A percentile compares a stretch with the other conserved stretches of the same genome.
Conservation (phyloP, 2,113 vertebrate species). For the Xenopus laevis region DNA sequence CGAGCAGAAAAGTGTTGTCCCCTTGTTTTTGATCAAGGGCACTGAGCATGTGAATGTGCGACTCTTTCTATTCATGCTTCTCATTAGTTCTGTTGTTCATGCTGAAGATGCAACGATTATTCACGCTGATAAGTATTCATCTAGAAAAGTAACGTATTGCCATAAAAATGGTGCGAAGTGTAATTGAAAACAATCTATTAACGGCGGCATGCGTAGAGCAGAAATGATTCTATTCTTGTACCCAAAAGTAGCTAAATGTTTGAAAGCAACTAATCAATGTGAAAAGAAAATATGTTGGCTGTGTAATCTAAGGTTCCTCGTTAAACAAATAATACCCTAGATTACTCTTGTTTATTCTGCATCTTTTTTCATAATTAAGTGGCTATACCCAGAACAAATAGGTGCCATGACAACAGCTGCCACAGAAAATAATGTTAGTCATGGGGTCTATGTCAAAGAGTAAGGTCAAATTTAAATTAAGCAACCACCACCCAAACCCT, state of each 20-base stretch:
- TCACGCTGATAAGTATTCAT: constrained; percentile 37
- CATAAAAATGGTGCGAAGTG: constrained; percentile 27
- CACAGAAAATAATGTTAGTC: neutral
- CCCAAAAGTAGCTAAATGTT: constrained; percentile 1
- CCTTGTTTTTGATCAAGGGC: constrained; percentile 7
- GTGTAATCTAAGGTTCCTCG: no score
- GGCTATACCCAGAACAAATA: neutral
- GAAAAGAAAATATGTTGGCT: neutral
- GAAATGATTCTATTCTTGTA: neutral
- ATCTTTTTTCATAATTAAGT: no score
- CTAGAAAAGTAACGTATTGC: constrained; percentile 29
- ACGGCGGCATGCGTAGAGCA: constrained; percentile 31
- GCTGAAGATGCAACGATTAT: constrained; percentile 45
- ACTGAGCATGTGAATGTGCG: constrained; percentile 37
- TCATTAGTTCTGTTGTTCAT: constrained; percentile 42
- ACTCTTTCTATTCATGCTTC: constrained; percentile 44
- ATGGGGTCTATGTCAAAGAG: no score
- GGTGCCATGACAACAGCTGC: neutral
- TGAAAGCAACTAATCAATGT: neutral
- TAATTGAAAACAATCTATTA: constrained; percentile 43
- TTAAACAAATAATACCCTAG: no score
- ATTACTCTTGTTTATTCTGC: no score
- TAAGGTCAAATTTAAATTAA: no score
- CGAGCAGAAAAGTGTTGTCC: neutral
- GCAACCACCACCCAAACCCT: no score